Base-by-base conservation (phyloP, 1,140 invertebrate species). In the Tyrophagus putrescentiae region DNA sequence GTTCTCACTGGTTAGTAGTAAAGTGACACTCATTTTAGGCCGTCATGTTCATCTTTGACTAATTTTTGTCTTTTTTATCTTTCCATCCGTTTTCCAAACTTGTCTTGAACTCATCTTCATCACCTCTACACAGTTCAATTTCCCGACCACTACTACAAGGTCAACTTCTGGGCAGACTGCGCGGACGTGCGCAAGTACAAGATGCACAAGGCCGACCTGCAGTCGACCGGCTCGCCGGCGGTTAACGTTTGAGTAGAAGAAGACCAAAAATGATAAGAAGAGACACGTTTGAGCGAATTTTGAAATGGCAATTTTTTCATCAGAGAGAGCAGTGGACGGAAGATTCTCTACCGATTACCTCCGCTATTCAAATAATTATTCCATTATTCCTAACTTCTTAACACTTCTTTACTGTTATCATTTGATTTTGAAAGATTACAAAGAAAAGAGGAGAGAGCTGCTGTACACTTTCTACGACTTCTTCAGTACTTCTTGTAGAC, bases 61-160 rank as follows among this genome's bases (percentile, higher is more conserved):
- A 7, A 7, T 48, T 7, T 21, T n/a, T n/a, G n/a, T n/a, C n/a
- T n/a, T n/a, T n/a, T n/a, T n/a, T n/a, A n/a, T n/a, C n/a, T n/a
- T n/a, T n/a, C n/a, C n/a, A n/a, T n/a, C n/a, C n/a, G n/a, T n/a
- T n/a, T n/a, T n/a, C n/a, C n/a, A n/a, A n/a, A n/a, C n/a, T n/a
- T n/a, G n/a, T n/a, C n/a, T n/a, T n/a, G n/a, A n/a, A 48, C 31
- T 48, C 31, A 48, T 13, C 13, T 48, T 48, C 9, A 48, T 48
- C 31, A 25, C 21, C 31, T 39, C 36, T 13, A 39, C 21, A 13
- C 21, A 48, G 45, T 48, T 18, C 45, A 48, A 48, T 48, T 48
- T 21, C 31, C 45, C 7, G 45, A 48, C 18, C 45, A 48, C 31
- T 48, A 48, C 18, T 48, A 48, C 18, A 48, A 48, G 18, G 21